Conservation (phyloP, 2,113 vertebrate genomes). For the Plecotus auritus region DNA sequence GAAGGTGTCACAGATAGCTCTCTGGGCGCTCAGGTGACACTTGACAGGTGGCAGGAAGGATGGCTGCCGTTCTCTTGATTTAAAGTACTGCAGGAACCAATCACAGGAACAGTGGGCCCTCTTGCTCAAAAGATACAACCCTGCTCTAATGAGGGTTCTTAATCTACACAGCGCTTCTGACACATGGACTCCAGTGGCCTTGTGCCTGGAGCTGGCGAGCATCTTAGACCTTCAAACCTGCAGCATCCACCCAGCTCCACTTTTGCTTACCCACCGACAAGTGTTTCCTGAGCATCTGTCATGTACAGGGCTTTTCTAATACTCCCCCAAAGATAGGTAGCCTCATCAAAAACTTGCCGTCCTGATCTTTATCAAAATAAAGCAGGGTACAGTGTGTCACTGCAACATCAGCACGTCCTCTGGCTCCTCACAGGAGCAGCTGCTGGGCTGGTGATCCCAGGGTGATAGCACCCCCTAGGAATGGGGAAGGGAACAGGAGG, state of each 20-base stretch:
- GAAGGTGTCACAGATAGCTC: neutral
- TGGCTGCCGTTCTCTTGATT: neutral
- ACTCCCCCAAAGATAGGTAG: neutral
- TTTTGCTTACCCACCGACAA: neutral
- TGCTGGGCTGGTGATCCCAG: constrained; percentile 60
- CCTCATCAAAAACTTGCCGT: neutral
- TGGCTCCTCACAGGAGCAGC: constrained; percentile 43
- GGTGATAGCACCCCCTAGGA: constrained; percentile 21
- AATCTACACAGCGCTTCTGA: neutral
- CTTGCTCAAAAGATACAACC: neutral
- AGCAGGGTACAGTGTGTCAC: neutral
- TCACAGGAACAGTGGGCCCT: neutral
- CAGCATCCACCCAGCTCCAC: neutral
- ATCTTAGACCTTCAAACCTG: neutral
- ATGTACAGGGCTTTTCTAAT: neutral
- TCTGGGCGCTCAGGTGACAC: neutral
- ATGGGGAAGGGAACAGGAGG: constrained; percentile 53
- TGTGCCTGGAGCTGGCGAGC: neutral
- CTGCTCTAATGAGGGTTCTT: neutral
- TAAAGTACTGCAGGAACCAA: neutral
- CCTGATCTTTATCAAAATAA: neutral
- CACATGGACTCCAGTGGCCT: neutral
- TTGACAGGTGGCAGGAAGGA: neutral
- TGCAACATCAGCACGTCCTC: constrained; percentile 30
- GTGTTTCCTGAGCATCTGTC: neutral